phyloP scores from a whole-genome alignment of 2,888 invertebrate genomes.

The Ornithoptera priamus region DNA sequence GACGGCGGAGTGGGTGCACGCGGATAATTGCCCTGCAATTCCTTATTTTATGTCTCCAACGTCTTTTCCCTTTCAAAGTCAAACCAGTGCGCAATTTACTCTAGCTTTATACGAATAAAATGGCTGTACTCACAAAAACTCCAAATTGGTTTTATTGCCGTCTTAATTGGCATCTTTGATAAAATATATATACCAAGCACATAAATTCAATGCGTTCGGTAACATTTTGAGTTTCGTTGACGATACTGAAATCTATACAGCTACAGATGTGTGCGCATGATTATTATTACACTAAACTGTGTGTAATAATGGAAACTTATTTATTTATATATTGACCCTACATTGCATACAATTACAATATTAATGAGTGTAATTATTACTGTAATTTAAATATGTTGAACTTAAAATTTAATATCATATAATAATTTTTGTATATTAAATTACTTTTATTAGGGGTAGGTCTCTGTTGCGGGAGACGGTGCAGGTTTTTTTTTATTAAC shows the following conservation, averaged over 20 bases:
- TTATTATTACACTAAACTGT: neutral
- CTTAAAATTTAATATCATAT: neutral
- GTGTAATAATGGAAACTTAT: too few species aligned
- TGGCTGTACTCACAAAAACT: conserved; percentile 15
- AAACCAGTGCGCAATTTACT: conserved; percentile 10
- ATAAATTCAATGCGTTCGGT: neutral
- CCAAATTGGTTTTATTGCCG: conserved; percentile 9
- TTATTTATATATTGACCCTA: neutral
- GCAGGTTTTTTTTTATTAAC: too few species aligned
- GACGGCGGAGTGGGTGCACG: neutral
- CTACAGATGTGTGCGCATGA: neutral
- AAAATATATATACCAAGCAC: neutral
- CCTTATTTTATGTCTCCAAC: conserved; percentile 8
- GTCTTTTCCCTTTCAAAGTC: neutral
- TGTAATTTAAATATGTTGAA: neutral
- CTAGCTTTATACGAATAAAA: conserved; percentile 5
- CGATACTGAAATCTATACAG: conserved; percentile 5
- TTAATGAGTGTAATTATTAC: neutral
- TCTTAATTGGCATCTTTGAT: conserved; percentile 6
- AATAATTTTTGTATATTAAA: neutral
- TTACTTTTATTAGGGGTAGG: too few species aligned
- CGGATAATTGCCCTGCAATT: conserved; percentile 8
- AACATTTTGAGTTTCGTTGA: neutral
- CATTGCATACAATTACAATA: neutral
- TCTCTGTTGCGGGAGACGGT: too few species aligned